Conservation (phyloP, 1,140 invertebrate genomes). For the Scaptodrosophila lebanonensis region DNA sequence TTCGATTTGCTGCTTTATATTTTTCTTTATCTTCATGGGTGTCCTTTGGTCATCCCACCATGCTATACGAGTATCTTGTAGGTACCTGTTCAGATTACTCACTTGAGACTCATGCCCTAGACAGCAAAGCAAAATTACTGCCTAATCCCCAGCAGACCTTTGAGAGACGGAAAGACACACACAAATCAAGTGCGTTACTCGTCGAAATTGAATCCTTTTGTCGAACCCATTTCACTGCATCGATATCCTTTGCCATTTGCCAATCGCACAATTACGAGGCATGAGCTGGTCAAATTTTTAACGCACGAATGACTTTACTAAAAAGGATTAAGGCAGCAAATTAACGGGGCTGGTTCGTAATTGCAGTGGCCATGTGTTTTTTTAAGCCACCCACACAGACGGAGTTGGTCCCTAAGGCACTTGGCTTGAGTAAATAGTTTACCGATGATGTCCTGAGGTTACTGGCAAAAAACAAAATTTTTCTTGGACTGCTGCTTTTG, state of each 20-base stretch:
- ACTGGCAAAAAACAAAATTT: slow-evolving; percentile 44
- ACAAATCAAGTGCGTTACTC: slow-evolving; percentile 48
- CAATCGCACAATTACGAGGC: slow-evolving; percentile 37
- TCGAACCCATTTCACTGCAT: slow-evolving; percentile 10
- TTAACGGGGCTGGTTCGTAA: slow-evolving; percentile 41
- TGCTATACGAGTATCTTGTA: neutral
- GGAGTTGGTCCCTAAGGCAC: neutral
- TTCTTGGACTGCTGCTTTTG: slow-evolving; percentile 18
- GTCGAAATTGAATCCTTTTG: slow-evolving; percentile 42
- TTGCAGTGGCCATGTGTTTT: slow-evolving; percentile 40
- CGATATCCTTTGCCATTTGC: slow-evolving; percentile 7
- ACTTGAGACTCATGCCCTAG: slow-evolving; percentile 20
- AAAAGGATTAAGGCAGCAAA: slow-evolving; percentile 48
- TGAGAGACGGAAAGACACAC: slow-evolving; percentile 9
- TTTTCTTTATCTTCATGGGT: too few relatives aligned
- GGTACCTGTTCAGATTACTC: slow-evolving; percentile 17
- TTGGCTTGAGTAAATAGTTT: slow-evolving; percentile 50
- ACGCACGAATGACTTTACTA: slow-evolving; percentile 50
- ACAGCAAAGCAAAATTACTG: slow-evolving; percentile 17
- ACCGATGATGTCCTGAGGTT: slow-evolving; percentile 21
- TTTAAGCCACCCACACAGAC: slow-evolving; percentile 54
- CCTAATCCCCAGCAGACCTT: slow-evolving; percentile 20
- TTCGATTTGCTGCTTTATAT: too few relatives aligned
- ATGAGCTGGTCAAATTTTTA: slow-evolving; percentile 37
- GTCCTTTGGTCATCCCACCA: too few relatives aligned